These are phyloP conservation scores for Prenolepis imparis DNA, from an alignment of 2,888 invertebrate genomes.

Conservation along the genomic window DNA sequence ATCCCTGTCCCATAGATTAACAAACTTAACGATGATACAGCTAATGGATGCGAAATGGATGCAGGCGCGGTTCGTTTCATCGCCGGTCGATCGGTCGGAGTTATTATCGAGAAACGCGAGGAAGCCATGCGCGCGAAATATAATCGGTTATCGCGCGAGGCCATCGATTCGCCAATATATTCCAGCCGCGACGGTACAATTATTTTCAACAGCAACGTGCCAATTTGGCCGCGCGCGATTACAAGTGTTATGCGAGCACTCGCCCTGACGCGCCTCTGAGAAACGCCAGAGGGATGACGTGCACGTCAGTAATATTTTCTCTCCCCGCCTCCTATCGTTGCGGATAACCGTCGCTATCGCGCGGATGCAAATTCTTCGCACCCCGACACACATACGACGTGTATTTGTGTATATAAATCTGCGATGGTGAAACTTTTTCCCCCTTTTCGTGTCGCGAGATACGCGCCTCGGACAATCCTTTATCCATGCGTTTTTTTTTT, in stretches of 20 bases:
- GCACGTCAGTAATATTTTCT: constrained; percentile 62
- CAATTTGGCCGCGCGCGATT: constrained; percentile 35
- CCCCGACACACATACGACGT: not conserved
- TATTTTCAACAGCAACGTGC: constrained; percentile 40
- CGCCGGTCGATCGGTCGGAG: constrained; percentile 11
- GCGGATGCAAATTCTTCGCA: constrained; percentile 68
- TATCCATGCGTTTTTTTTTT: not conserved
- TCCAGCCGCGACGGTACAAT: constrained; percentile 21
- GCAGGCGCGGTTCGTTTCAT: not conserved
- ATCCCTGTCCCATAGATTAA: not conserved
- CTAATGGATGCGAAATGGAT: constrained; percentile 28
- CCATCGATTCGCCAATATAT: constrained; percentile 39
- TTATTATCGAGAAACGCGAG: constrained; percentile 32
- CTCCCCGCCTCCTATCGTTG: not conserved
- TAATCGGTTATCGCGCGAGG: constrained; percentile 28
- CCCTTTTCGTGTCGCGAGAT: constrained; percentile 12
- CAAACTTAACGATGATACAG: constrained; percentile 10
- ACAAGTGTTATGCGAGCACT: constrained; percentile 12
- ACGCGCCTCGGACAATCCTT: not conserved
- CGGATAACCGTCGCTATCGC: constrained; percentile 62
- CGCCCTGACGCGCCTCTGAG: constrained; percentile 18
- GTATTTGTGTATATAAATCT: constrained; percentile 37
- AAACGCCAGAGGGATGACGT: constrained; percentile 55
- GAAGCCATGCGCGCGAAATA: constrained; percentile 29
- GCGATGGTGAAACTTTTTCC: not conserved